Evolutionary conservation across 2,888 invertebrate genomes (phyloP), one percentile per base, ranked within the genome.

Genomic region (Amaurobius ferox): DNA sequence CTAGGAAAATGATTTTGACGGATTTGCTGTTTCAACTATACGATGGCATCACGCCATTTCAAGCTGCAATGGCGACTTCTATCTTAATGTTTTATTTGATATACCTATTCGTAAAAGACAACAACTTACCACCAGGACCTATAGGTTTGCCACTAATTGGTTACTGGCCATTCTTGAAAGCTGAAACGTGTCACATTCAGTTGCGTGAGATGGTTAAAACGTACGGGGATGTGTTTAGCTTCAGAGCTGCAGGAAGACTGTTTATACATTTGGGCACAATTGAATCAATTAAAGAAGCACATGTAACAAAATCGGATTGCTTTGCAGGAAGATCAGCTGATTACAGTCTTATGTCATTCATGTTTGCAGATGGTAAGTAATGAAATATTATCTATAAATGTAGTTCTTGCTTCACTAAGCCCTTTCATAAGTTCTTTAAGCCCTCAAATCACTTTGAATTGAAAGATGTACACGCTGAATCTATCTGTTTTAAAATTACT

Each of bases 51-150:
- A 55, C 55, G 6, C 55, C 55, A 55, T 55, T 55, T 3, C 55
- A 55, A 55, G 55, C 32, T 19, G 73, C 55, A 1, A 28, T 73
- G 1, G 23, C 62, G 5, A 16, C 44, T 3, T 13, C 23, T 13
- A 19, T 35, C 0, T n/a, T n/a, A n/a, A n/a, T n/a, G n/a, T n/a
- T n/a, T n/a, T n/a, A n/a, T n/a, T n/a, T n/a, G n/a, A n/a, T 80
- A 1, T 7, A 73, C 7, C 7, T 67, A 0, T 26, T 48, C 9
- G 7, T 68, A 13, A 40, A 44, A 29, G 35, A 74, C 13, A 48
- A 9, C n/a, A 44, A 44, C 13, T 13, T 74, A 7, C 81, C 81
- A 9, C 81, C 81, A 23, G 74, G 81, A 19, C 81, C 81, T 0
- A 13, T 39, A 16, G 74, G 70, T 11, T 2, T 81, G 2, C 81